Conservation (phyloP, 2,888 invertebrate species). For the Timandra comae region DNA sequence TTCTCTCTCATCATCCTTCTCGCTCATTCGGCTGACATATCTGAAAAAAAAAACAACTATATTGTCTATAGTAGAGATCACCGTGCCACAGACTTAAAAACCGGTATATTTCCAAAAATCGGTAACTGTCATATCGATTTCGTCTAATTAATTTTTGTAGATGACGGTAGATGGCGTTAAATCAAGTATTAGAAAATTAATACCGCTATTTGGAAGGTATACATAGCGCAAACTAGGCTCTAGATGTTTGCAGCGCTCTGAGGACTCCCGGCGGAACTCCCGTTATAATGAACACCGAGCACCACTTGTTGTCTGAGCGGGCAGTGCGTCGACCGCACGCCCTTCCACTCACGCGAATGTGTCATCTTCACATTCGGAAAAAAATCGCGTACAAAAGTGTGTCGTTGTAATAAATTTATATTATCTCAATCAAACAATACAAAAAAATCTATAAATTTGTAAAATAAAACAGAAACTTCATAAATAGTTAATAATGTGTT, state of each 20-base stretch:
- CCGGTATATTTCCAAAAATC: conserved; percentile 21
- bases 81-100: too few relatives aligned
- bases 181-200: conserved; percentile 28
- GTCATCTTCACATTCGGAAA: conserved; percentile 57
- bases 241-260: conserved; percentile 39
- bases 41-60: too few relatives aligned
- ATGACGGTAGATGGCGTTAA: conserved; percentile 49
- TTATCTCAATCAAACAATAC: conserved; percentile 25
- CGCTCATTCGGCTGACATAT: too few relatives aligned
- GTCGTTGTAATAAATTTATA: conserved; percentile 32
- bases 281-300: conserved; percentile 63
- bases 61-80: too few relatives aligned
- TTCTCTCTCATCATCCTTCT: too few relatives aligned
- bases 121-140: conserved; percentile 22
- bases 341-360: conserved; percentile 69
- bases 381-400: conserved; percentile 62
- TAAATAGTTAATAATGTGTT: conserved; percentile 48
- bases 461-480: neutral
- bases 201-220: too few relatives aligned
- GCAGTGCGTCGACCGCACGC: conserved; percentile 75
- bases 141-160: too few relatives aligned
- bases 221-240: conserved; percentile 41
- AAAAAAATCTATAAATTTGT: too few relatives aligned
- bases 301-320: conserved; percentile 71
- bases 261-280: conserved; percentile 69